Percentiles rank a stretch among this genome's conserved stretches.
phyloP scores from a whole-genome alignment of 2,113 vertebrate genomes.

The Phylloscopus trochilus region DNA sequence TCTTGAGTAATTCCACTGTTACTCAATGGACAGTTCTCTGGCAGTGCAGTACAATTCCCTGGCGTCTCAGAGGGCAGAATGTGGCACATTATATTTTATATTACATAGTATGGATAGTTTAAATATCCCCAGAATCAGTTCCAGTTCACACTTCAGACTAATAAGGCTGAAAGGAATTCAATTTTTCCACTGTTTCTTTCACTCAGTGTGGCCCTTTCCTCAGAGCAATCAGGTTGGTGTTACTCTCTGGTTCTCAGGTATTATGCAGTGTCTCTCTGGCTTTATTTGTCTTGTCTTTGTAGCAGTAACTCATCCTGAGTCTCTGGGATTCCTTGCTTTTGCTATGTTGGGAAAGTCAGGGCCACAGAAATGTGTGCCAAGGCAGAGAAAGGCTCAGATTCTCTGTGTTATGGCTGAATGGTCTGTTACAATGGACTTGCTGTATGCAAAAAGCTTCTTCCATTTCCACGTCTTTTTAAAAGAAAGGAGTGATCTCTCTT shows the following conservation, averaged over 20 bases:
- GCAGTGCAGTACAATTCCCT: slow-evolving; percentile 11
- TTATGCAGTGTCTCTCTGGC: background rate
- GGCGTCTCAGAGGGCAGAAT: background rate
- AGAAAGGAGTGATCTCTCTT: background rate
- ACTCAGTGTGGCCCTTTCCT: background rate
- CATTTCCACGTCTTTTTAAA: background rate
- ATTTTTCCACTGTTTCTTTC: background rate
- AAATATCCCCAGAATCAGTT: background rate
- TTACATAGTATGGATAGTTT: background rate
- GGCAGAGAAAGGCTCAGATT: background rate
- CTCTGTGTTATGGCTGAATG: background rate
- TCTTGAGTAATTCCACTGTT: slow-evolving; percentile 13
- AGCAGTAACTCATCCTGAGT: background rate
- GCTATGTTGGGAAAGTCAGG: background rate
- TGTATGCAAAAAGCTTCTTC: slow-evolving; percentile 26
- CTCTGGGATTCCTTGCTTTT: background rate
- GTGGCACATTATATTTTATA: slow-evolving; percentile 4
- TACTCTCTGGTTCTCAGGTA: background rate
- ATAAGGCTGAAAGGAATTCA: background rate
- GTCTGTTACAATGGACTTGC: slow-evolving; percentile 11
- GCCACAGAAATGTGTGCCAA: background rate
- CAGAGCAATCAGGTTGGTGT: background rate
- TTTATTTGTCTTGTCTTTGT: background rate
- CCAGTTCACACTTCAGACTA: background rate
- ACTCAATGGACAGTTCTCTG: slow-evolving; percentile 4